Conservation (phyloP, 2,888 invertebrate species). For the Agrotis clavis region DNA sequence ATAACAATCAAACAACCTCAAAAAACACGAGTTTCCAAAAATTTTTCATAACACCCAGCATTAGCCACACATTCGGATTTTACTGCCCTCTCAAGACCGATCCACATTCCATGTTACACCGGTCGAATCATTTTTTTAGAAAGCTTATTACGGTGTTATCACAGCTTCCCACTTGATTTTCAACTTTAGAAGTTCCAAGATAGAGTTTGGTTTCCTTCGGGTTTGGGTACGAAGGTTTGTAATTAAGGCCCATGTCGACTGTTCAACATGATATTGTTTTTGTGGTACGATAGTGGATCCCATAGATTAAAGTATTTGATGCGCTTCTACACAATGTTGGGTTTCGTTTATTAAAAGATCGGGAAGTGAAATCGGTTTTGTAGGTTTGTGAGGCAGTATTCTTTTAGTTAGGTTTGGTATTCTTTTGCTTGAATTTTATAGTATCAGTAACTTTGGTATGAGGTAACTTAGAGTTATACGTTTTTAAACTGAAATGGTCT, state of each 20-base stretch:
- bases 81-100: conserved; percentile 77
- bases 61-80: conserved; percentile 70
- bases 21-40: conserved; percentile 62
- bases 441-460: background rate
- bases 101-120: conserved; percentile 86
- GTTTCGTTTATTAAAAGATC: conserved; percentile 57
- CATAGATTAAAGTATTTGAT: conserved; percentile 85
- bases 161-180: conserved; percentile 42
- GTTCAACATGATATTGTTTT: conserved; percentile 88
- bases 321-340: conserved; percentile 68
- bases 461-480: background rate
- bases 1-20: background rate
- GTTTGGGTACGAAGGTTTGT: conserved; percentile 69
- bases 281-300: conserved; percentile 86
- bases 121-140: conserved; percentile 87
- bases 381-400: conserved; percentile 23
- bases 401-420: background rate
- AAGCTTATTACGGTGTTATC: conserved; percentile 80
- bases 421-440: background rate
- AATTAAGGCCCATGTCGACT: conserved; percentile 86
- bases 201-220: conserved; percentile 65
- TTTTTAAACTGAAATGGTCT: no score
- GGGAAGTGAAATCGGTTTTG: conserved; percentile 34
- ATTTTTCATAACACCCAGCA: conserved; percentile 70
- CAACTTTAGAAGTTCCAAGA: conserved; percentile 52